Percentiles rank a stretch among this genome's conserved stretches.
phyloP scores from a whole-genome alignment of 2,797 vertebrate genomes.

The Oryzias sinensis region DNA sequence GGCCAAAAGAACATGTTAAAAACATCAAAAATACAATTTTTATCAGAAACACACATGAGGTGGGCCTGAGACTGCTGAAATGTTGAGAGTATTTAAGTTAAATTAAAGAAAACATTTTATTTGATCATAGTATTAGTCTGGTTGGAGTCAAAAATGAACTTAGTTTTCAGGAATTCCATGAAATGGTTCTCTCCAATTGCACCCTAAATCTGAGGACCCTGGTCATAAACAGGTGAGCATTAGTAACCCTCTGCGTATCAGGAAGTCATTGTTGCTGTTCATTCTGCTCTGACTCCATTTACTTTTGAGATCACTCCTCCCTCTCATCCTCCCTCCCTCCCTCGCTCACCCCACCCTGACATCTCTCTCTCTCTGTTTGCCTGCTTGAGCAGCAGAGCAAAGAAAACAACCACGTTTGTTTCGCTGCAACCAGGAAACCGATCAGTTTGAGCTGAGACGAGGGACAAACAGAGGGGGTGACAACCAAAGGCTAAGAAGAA shows the following conservation, averaged over 20 bases:
- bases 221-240: background rate
- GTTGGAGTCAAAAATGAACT: too few species aligned
- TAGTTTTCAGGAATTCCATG: too few species aligned
- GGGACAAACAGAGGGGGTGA: constrained; percentile 14
- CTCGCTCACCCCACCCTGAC: constrained; percentile 17
- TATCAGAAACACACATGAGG: background rate
- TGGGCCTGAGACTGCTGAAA: background rate
- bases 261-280: background rate
- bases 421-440: constrained; percentile 75
- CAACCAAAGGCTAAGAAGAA: constrained; percentile 38
- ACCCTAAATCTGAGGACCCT: background rate
- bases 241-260: background rate
- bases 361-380: constrained; percentile 9
- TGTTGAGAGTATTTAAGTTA: too few species aligned
- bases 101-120: too few species aligned
- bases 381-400: constrained; percentile 49
- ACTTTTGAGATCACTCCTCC: constrained; percentile 44
- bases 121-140: too few species aligned
- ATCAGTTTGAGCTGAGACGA: constrained; percentile 46
- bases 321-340: constrained; percentile 14
- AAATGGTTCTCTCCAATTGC: background rate
- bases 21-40: too few species aligned
- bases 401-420: constrained; percentile 75
- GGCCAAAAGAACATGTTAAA: too few species aligned
- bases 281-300: constrained; percentile 26